Percentiles rank a stretch among this genome's conserved stretches.
Evolutionary conservation across 2,113 vertebrate genomes (phyloP).

Genomic region (Sialia sialis): DNA sequence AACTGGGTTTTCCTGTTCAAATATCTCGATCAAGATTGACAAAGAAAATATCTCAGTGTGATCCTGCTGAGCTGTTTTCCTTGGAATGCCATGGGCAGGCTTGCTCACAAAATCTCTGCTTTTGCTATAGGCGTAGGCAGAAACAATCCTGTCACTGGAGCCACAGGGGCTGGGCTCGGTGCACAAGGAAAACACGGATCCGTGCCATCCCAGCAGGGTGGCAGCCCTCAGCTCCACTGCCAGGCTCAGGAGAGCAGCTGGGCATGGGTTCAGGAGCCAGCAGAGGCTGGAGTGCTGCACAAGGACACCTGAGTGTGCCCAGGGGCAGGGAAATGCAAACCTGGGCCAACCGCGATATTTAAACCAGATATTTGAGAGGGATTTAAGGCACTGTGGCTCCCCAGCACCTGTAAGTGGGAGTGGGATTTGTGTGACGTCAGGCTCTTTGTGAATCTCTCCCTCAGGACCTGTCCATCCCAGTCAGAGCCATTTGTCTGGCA

Average conservation of each 20-base stretch:
- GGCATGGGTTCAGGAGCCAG: constrained; percentile 14
- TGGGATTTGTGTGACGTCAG: too few species aligned
- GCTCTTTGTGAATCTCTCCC: neutral
- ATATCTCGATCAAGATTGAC: constrained; percentile 45
- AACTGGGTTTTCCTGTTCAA: constrained; percentile 57
- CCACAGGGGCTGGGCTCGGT: constrained; percentile 59
- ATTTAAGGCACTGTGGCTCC: neutral
- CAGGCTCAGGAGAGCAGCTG: constrained; percentile 36
- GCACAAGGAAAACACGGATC: constrained; percentile 36
- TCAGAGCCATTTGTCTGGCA: neutral
- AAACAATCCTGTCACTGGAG: constrained; percentile 55
- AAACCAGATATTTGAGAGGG: neutral
- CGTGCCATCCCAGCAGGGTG: constrained; percentile 63
- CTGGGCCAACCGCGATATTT: neutral
- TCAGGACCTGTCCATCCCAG: neutral
- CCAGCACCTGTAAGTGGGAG: neutral
- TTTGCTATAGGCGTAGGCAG: constrained; percentile 67
- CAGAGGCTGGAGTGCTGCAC: neutral
- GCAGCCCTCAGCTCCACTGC: constrained; percentile 33
- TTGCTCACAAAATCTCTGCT: constrained; percentile 69
- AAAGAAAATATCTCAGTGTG: constrained; percentile 66
- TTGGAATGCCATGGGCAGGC: constrained; percentile 61
- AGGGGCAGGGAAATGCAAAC: neutral
- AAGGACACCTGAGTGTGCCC: neutral
- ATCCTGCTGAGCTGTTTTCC: constrained; percentile 69